Base-by-base conservation (phyloP, 2,888 invertebrate species). In the Polia nebulosa region DNA sequence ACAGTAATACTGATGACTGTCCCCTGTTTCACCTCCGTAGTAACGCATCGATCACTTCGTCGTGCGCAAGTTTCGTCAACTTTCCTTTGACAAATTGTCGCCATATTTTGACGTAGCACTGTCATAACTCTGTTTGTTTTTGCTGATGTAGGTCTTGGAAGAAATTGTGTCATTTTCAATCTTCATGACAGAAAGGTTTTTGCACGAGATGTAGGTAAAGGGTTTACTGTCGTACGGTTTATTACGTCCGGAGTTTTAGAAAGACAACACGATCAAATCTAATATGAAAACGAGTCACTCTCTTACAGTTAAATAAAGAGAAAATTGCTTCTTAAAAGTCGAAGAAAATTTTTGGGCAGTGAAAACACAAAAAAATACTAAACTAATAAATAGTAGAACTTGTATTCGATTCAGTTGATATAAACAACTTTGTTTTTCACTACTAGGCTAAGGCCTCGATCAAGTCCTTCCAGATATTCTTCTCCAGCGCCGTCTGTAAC, bases 11-110 rank as follows among this genome's bases (percentile, higher is more conserved):
- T 82, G 82, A 84, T 84, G 85, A 85, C 80, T 79, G 84, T 83
- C 86, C 87, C 84, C 87, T 87, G 85, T 88, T 88, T 87, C 72
- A 83, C 78, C 80, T 83, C 81, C 70, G 83, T 87, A 83, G 87
- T 85, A 85, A 89, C 87, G 81, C 86, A 88, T 90, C 88, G 87
- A 88, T 90, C 87, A 86, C 82, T 75, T 53, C 49, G 56, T 49
- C 55, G 49, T 47, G 60, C 63, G 62, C 52, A 67, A 60, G 76
- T 76, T 64, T 71, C 56, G 73, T 59, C 68, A 72, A 76, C 53
- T 68, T 84, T 74, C 45, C 41, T 32, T 32, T 71, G 63, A 78
- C 68, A 72, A 74, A 72, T 72, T 62, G 59, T 58, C 49, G 53
- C 75, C 59, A 76, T 81, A 68, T 65, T 67, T 75, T 76, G 72